Conservation (phyloP, 2,888 invertebrate genomes). For the Spisula subtruncata region DNA sequence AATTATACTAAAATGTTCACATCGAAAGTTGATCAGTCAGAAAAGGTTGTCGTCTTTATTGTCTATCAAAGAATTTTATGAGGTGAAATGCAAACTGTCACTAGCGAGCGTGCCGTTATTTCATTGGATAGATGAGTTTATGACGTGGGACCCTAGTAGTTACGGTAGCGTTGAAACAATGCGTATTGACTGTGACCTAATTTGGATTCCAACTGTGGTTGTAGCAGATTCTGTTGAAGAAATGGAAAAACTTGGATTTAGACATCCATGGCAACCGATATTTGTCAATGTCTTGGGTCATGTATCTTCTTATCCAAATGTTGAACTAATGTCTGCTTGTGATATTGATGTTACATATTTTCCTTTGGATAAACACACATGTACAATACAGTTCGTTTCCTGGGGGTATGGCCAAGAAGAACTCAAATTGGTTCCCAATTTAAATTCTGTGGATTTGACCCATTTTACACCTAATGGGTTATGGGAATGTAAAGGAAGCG, state of each 20-base stretch:
- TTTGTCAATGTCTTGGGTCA: background rate
- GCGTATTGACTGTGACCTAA: background rate
- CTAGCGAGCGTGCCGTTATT: slow-evolving; percentile 55
- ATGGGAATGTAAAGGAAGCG: background rate
- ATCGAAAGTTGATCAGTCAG: slow-evolving; percentile 43
- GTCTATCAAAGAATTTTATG: slow-evolving; percentile 66
- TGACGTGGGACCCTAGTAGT: slow-evolving; percentile 53
- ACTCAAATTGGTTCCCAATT: background rate
- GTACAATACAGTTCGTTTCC: background rate
- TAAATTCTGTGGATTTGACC: background rate
- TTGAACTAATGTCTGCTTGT: background rate
- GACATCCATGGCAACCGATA: background rate
- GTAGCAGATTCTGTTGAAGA: background rate
- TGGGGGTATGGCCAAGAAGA: background rate
- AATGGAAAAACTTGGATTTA: background rate
- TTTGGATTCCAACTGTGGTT: background rate
- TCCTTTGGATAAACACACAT: slow-evolving; percentile 11
- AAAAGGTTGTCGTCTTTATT: slow-evolving; percentile 45
- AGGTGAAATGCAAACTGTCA: slow-evolving; percentile 62
- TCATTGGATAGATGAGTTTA: slow-evolving; percentile 60
- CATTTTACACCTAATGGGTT: background rate
- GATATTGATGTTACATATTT: background rate
- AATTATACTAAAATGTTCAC: slow-evolving; percentile 54
- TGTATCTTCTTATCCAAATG: background rate
- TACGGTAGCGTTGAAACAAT: slow-evolving; percentile 25